These are phyloP conservation scores for Oryctolagus cuniculus DNA, from an alignment of 2,113 vertebrate genomes.

Conservation along the genomic window mOryCun1.1 NC_091439.1:11270001-11270500, in stretches of 20 bases:
- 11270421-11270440: neutral
- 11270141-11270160: too few species aligned
- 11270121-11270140: too few species aligned
- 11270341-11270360: neutral
- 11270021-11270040: too few species aligned
- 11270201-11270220: neutral
- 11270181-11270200: too few species aligned
- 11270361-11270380: neutral
- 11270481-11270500: neutral
- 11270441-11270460: fast-evolving
- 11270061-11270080: too few species aligned
- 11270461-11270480: neutral
- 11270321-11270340: neutral
- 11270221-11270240: neutral
- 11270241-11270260: slow-evolving; percentile 3
- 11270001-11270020: too few species aligned
- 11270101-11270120: too few species aligned
- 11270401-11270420: neutral
- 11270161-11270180: too few species aligned
- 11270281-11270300: neutral
- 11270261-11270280: neutral
- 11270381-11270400: too few species aligned
- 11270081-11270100: too few species aligned
- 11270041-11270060: too few species aligned
- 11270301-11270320: neutral